phyloP scores from a whole-genome alignment of 2,888 invertebrate genomes.

The Tenodera sinensis region DNA sequence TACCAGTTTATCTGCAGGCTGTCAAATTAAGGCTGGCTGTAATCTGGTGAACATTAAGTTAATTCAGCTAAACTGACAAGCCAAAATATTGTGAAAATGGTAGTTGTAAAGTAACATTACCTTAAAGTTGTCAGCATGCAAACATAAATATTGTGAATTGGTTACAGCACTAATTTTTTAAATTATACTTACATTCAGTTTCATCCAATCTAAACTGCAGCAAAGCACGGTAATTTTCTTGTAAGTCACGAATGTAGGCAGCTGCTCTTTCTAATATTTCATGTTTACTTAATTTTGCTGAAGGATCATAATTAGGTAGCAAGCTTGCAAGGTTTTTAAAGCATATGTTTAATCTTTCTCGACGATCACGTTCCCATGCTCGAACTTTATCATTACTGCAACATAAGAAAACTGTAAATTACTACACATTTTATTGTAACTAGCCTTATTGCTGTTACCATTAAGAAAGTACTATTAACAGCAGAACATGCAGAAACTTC shows the following conservation, averaged over 20 bases:
- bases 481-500: background rate
- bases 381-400: slow-evolving; percentile 12
- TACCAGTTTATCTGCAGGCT: too few species aligned
- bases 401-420: background rate
- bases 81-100: too few species aligned
- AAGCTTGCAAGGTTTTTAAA: slow-evolving; percentile 50
- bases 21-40: too few species aligned
- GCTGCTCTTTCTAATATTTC: slow-evolving; percentile 38
- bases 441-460: background rate
- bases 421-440: background rate
- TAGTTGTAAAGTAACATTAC: too few species aligned
- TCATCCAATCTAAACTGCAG: slow-evolving; percentile 28
- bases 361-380: slow-evolving; percentile 66
- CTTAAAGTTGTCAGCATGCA: too few species aligned
- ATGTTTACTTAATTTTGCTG: slow-evolving; percentile 36
- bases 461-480: background rate
- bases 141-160: too few species aligned
- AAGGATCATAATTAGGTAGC: slow-evolving; percentile 46
- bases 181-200: slow-evolving; percentile 22
- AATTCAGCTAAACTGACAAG: too few species aligned
- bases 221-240: slow-evolving; percentile 36
- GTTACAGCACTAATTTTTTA: too few species aligned
- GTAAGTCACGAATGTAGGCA: slow-evolving; percentile 36
- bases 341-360: slow-evolving; percentile 60
- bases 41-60: too few species aligned